Evolutionary conservation across 2,888 invertebrate species (phyloP), one percentile per base, ranked within the genome.

Genomic region (Amitus sp.): DNA sequence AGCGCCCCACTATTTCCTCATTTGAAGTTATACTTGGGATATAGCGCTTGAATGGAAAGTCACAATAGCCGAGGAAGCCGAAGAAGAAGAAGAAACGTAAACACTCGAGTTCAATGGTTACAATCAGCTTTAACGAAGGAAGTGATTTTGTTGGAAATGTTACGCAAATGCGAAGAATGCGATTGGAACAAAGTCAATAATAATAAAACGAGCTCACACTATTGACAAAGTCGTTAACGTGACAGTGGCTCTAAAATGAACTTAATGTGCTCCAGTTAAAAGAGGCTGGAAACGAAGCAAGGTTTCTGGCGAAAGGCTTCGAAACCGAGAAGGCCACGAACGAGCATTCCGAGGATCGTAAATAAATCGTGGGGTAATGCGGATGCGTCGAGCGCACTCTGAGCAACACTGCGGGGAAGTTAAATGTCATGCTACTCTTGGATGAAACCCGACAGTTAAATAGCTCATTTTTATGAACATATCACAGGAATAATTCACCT

Each of bases 181-280:
- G 17, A 51, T 47, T 20, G 49, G 37, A 54, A 49, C 45, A 45
- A 27, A 12, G 30, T 39, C 48, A 49, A 48, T 53, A 34, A 52
- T 46, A 56, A 40, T 56, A 42, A 62, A 52, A 23, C n/a, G 28
- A 10, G 43, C 40, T 50, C 50, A 50, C 46, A 43, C 17, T 46
- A 50, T 47, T 53, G 50, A 52, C 51, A 56, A 56, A 55, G 58
- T 54, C 51, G 50, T 51, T 42, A 20, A 30, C 52, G 45, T 40
- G 13, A 28, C 57, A 49, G 37, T 45, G 47, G 20, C 49, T n/a
- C n/a, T n/a, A 46, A 45, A 45, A 18, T 34, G 49, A 27, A 58
- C 45, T 34, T 40, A 30, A 60, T 60, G 50, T 57, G 57, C 62
- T 62, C 62, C 42, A 60, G 54, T 57, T 66, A 30, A 53, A 62